These are phyloP conservation scores for Gastrophryne carolinensis DNA, from an alignment of 2,797 vertebrate genomes.

Conservation along the genomic window DNA sequence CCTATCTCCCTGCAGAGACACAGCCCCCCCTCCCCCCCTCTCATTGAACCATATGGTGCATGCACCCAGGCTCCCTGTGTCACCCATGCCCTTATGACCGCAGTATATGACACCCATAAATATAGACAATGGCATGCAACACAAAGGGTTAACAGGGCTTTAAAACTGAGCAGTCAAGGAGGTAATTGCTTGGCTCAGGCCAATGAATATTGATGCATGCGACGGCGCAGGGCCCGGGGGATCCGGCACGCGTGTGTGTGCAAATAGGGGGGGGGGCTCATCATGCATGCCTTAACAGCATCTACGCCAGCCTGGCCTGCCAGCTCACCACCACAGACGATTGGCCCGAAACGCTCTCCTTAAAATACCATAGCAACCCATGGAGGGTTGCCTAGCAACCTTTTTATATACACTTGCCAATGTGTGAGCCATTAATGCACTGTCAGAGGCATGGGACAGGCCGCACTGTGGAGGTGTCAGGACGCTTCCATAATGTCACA, in stretches of 20 bases:
- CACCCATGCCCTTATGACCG: too few species aligned
- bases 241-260: slow-evolving; percentile 65
- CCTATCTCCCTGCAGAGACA: too few species aligned
- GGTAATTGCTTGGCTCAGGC: slow-evolving; percentile 75
- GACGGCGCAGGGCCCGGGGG: slow-evolving; percentile 68
- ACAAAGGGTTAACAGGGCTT: slow-evolving; percentile 59
- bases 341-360: slow-evolving; percentile 93
- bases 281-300: slow-evolving; percentile 70
- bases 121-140: too few species aligned
- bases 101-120: too few species aligned
- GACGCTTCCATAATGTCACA: background rate
- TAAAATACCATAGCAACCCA: slow-evolving; percentile 97
- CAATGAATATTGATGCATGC: slow-evolving; percentile 77
- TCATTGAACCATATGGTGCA: too few species aligned
- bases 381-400: slow-evolving; percentile 93
- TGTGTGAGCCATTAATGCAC: slow-evolving; percentile 86
- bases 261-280: slow-evolving; percentile 59
- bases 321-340: slow-evolving; percentile 81
- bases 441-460: slow-evolving; percentile 56
- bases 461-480: background rate
- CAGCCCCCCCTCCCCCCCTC: too few species aligned
- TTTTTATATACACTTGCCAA: slow-evolving; percentile 66
- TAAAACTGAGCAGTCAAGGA: slow-evolving; percentile 70
- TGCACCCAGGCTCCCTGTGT: too few species aligned
- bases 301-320: slow-evolving; percentile 79